Conservation (phyloP, 2,797 vertebrate species). For the Ptychadena robeensis region DNA sequence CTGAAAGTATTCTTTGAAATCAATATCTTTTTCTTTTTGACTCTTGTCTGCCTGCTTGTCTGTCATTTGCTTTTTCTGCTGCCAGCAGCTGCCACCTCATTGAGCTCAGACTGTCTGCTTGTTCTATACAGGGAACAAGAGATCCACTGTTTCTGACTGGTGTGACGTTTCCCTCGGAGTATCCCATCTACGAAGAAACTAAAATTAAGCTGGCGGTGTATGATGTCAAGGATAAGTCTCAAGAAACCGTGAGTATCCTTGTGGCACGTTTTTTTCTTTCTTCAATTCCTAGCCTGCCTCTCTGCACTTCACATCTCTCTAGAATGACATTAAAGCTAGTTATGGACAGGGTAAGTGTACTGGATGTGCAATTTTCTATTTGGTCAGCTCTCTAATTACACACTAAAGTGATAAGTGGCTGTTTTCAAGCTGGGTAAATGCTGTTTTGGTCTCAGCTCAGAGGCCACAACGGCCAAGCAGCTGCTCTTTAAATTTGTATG, state of each 20-base stretch:
- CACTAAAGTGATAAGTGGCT: constrained; percentile 37
- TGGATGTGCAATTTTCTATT: constrained; percentile 39
- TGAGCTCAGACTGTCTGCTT: constrained; percentile 69
- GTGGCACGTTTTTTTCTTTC: constrained; percentile 21
- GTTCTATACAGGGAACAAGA: constrained; percentile 86
- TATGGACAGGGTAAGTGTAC: constrained; percentile 49
- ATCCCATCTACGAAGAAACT: constrained; percentile 88
- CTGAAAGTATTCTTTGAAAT: constrained; percentile 63
- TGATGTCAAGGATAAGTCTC: constrained; percentile 92
- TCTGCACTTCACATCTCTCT: constrained; percentile 36
- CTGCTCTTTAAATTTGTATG: constrained; percentile 54
- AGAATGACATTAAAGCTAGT: constrained; percentile 52
- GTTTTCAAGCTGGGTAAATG: constrained; percentile 38
- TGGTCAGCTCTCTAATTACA: constrained; percentile 37
- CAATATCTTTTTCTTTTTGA: constrained; percentile 37
- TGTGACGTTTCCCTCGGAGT: constrained; percentile 91
- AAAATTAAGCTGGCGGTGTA: constrained; percentile 94
- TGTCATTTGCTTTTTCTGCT: constrained; percentile 41
- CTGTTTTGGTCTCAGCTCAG: constrained; percentile 36
- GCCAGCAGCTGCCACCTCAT: constrained; percentile 75
- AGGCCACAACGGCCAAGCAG: constrained; percentile 30
- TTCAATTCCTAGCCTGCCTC: constrained; percentile 16
- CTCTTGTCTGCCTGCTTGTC: constrained; percentile 46
- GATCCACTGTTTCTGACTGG: constrained; percentile 95
- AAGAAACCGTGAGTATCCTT: constrained; percentile 86